phyloP scores from a whole-genome alignment of 2,888 invertebrate species.

The Epistrophe eligans region DNA sequence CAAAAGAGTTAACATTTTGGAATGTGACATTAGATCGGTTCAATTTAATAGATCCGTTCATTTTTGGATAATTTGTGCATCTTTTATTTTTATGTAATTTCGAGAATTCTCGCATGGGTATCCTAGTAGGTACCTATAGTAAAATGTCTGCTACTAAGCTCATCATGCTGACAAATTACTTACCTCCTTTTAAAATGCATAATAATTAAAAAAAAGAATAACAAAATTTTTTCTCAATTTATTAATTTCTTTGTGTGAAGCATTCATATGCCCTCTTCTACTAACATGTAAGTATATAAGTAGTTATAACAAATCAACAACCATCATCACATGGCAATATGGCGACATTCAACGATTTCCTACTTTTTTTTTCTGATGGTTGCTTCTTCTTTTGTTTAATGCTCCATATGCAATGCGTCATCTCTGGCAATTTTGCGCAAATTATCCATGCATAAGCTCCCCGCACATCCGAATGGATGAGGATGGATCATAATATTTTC shows the following conservation, averaged over 20 bases:
- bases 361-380: constrained; percentile 44
- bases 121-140: too few relatives aligned
- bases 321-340: constrained; percentile 30
- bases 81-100: too few relatives aligned
- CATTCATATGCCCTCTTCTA: neutral
- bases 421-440: constrained; percentile 67
- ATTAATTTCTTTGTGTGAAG: constrained; percentile 43
- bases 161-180: too few relatives aligned
- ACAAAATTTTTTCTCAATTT: constrained; percentile 30
- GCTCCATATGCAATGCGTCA: constrained; percentile 65
- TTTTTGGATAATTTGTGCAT: too few relatives aligned
- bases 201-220: neutral
- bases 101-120: too few relatives aligned
- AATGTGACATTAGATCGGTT: too few relatives aligned
- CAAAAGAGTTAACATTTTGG: too few relatives aligned
- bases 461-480: constrained; percentile 59
- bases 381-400: constrained; percentile 63
- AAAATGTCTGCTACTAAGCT: too few relatives aligned
- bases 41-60: too few relatives aligned
- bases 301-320: constrained; percentile 53
- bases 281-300: neutral
- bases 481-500: constrained; percentile 35
- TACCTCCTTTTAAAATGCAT: neutral
- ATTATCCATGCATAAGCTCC: constrained; percentile 70
- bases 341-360: constrained; percentile 32